These are phyloP conservation scores for Pandion haliaetus DNA, from an alignment of 2,113 vertebrate genomes.

Conservation along the genomic window DNA sequence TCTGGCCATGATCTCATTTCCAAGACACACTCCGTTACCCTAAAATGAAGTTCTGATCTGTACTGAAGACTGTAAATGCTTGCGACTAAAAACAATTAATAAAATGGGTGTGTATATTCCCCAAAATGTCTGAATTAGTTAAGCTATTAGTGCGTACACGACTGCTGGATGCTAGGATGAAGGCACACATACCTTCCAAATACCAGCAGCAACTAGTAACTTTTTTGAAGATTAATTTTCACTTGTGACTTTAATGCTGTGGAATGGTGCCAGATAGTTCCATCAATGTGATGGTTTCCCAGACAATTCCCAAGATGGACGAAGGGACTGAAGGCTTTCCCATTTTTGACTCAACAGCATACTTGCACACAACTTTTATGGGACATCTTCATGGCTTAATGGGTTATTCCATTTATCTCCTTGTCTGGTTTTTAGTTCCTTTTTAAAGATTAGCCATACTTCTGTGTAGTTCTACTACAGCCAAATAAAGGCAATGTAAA, in stretches of 20 bases:
- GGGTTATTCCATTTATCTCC: background rate
- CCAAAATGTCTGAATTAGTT: background rate
- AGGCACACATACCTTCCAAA: background rate
- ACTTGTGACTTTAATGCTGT: background rate
- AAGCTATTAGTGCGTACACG: background rate
- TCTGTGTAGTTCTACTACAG: background rate
- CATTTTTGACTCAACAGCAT: background rate
- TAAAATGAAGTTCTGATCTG: background rate
- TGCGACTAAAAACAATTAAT: background rate
- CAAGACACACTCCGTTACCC: background rate
- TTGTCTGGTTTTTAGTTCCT: background rate
- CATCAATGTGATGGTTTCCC: background rate
- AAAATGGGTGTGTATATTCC: background rate
- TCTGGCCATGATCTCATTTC: background rate
- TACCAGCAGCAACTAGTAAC: background rate
- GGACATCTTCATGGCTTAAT: background rate
- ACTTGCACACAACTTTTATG: background rate
- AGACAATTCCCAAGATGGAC: background rate
- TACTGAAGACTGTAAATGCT: background rate
- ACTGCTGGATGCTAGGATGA: background rate
- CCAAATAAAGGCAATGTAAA: constrained; percentile 13
- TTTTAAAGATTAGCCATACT: background rate
- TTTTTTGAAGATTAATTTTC: background rate
- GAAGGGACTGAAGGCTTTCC: background rate
- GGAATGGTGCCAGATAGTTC: background rate